Conservation (phyloP, 2,888 invertebrate genomes). For the Drosophila suboccidentalis region DNA sequence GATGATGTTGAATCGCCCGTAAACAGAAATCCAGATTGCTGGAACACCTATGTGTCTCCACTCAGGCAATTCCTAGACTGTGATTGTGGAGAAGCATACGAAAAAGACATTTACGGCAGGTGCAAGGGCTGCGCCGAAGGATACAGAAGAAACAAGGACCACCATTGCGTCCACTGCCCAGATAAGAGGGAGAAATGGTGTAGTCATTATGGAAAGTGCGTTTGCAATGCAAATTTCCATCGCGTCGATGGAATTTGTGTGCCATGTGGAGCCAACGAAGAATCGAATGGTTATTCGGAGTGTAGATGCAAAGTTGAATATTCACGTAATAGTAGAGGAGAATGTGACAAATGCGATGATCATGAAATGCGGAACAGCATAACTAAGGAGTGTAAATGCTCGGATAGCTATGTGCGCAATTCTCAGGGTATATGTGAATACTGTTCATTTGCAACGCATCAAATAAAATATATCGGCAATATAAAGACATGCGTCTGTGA, state of each 20-base stretch:
- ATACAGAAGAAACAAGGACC: neutral
- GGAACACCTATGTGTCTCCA: no score
- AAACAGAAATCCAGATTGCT: neutral
- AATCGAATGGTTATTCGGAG: neutral
- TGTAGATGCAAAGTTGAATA: neutral
- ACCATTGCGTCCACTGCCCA: slow-evolving; percentile 1
- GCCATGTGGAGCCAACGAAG: neutral
- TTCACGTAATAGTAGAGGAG: neutral
- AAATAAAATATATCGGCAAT: neutral
- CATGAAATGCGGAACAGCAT: neutral
- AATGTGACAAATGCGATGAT: neutral
- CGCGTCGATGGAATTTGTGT: neutral
- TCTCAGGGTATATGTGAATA: neutral
- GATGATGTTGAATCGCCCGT: neutral
- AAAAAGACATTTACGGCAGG: neutral
- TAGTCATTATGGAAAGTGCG: neutral
- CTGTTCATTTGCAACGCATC: neutral
- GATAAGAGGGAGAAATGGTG: neutral
- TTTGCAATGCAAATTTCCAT: neutral
- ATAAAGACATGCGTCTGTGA: neutral
- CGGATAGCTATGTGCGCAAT: neutral
- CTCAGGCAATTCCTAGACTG: no score
- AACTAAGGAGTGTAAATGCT: neutral
- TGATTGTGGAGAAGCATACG: neutral
- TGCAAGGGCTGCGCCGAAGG: neutral